Evolutionary conservation across 2,888 invertebrate genomes (phyloP), one percentile per base, ranked within the genome.

Genomic region (Rhynchonema sp.): DNA sequence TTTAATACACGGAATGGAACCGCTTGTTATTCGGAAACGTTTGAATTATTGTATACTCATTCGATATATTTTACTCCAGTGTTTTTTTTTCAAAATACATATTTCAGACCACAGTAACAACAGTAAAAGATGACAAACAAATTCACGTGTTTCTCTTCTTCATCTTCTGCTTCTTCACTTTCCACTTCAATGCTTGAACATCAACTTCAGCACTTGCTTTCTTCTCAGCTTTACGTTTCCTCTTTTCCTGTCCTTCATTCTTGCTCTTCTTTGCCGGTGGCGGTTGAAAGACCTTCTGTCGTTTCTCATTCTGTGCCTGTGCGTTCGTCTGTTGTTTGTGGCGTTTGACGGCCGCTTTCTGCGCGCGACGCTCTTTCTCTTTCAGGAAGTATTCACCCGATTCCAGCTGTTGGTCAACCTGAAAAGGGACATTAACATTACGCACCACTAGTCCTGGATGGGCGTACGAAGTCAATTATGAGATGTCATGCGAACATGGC

Each of bases 301-400:
- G 79, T 66, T 82, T 82, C 68, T 86, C 85, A 64, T 86, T 82
- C 52, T 62, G 61, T 23, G 26, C 30, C 64, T 79, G 80, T 69
- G 83, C 84, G 0, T 81, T 80, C 64, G 79, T 80, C 72, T 82
- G 84, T 67, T 87, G 85, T 49, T 62, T 64, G 46, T 61, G 52
- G 30, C 64, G 61, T 27, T 59, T 60, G 57, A 69, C 67, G 30
- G 64, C 66, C 53, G 62, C 49, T 26, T 64, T 62, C 27, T 63
- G 59, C n/a, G 54, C 28, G 49, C 66, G 65, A 54, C 69, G 70
- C 71, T 87, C 84, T 38, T 66, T 63, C 61, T 77, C 74, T 68
- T 84, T 87, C 58, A 96, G 81, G 81, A 98, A 98, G 76, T 87
- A 98, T 78, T 96, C 94, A 60, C 98, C 98, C 54, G 85, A 82